Conservation (phyloP, 2,113 vertebrate genomes). For the Anoura caudifer region DNA sequence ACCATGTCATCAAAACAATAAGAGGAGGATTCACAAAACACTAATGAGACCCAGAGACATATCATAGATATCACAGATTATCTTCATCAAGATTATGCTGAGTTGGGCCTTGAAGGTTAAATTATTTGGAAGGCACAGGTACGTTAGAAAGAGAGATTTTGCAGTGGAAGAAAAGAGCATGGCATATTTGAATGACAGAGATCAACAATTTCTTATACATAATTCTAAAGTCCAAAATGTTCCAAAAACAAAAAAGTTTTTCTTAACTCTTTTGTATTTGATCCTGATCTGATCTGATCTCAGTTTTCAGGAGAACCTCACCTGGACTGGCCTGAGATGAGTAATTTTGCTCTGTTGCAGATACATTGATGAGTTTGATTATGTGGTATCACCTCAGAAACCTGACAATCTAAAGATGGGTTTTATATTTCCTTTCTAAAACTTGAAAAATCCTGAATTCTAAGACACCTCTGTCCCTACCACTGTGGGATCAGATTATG, state of each 20-base stretch:
- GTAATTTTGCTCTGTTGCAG: background rate
- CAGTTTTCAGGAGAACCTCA: background rate
- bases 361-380: background rate
- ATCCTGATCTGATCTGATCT: background rate
- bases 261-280: background rate
- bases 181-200: background rate
- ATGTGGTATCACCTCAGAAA: background rate
- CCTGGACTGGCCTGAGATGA: background rate
- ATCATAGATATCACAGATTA: background rate
- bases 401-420: background rate
- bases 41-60: background rate
- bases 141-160: background rate
- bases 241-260: background rate
- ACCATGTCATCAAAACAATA: background rate
- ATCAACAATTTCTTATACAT: background rate
- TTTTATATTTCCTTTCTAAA: background rate
- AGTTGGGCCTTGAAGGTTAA: background rate
- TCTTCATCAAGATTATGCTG: background rate
- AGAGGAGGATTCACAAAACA: background rate
- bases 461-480: background rate
- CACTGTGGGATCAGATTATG: background rate
- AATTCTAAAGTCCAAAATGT: background rate
- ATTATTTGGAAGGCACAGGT: background rate
- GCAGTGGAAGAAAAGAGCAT: background rate
- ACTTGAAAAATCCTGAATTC: background rate